Conservation (phyloP, 2,797 vertebrate species). For the Spinus olivaceus region DNA sequence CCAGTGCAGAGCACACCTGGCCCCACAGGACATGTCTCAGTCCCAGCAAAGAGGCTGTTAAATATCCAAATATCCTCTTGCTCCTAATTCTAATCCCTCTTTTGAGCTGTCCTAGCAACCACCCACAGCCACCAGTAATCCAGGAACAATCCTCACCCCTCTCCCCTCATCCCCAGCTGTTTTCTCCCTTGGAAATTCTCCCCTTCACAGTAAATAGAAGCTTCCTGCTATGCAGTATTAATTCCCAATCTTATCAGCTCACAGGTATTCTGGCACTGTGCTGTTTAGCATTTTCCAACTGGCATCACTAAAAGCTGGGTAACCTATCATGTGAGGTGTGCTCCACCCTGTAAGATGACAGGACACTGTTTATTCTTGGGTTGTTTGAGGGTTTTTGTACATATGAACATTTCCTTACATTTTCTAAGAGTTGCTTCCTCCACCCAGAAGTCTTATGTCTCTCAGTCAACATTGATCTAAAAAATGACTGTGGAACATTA, state of each 20-base stretch:
- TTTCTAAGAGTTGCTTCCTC: not conserved
- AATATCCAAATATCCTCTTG: accelerated
- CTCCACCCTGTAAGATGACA: not conserved
- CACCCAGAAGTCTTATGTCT: not conserved
- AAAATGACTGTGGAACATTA: not conserved
- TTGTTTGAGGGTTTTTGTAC: not conserved
- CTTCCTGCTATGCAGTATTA: accelerated
- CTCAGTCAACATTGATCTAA: not conserved
- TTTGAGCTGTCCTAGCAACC: not conserved
- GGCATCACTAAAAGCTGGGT: not conserved
- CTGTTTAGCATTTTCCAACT: not conserved
- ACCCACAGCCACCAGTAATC: accelerated
- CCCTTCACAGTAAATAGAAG: not conserved
- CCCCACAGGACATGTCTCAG: accelerated
- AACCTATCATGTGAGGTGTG: accelerated
- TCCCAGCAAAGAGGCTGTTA: not conserved
- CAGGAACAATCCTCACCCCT: not conserved
- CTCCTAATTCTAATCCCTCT: not conserved
- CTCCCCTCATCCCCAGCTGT: not conserved
- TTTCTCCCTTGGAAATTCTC: not conserved
- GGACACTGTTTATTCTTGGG: not conserved
- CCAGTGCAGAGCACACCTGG: accelerated
- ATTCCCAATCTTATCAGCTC: not conserved
- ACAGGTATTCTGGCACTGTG: not conserved
- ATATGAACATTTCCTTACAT: not conserved